phyloP scores from a whole-genome alignment of 2,797 vertebrate genomes.

The Platalea minor region DNA sequence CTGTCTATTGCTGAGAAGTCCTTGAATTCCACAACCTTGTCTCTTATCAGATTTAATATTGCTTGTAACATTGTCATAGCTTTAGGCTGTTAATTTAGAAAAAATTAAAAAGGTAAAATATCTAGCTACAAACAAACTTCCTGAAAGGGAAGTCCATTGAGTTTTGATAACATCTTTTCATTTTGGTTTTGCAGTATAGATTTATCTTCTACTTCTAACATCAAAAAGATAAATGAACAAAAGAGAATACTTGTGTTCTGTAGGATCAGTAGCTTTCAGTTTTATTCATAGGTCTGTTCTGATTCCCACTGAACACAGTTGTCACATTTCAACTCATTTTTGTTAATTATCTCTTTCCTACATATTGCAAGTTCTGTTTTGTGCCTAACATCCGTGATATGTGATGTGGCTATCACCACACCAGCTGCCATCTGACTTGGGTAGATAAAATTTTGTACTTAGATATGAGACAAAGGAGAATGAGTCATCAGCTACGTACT shows the following conservation, averaged over 20 bases:
- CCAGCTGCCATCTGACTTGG: background rate
- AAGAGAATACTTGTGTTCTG: background rate
- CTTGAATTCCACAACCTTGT: background rate
- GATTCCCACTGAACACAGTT: background rate
- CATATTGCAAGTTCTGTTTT: background rate
- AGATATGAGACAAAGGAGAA: background rate
- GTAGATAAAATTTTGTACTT: background rate
- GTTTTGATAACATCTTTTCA: background rate
- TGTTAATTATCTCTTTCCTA: background rate
- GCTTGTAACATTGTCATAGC: background rate
- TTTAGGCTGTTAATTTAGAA: background rate
- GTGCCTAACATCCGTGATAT: background rate
- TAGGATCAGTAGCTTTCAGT: background rate
- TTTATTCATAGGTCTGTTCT: background rate
- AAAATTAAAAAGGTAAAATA: background rate
- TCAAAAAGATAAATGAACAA: background rate
- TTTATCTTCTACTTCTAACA: background rate
- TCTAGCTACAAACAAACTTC: background rate
- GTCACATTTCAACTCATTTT: background rate
- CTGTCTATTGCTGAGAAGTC: background rate
- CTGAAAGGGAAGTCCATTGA: background rate
- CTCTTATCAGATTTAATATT: background rate
- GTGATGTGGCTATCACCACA: background rate
- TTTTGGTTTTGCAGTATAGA: background rate
- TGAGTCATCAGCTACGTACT: background rate